Evolutionary conservation across 2,888 invertebrate species (phyloP).

Genomic region (Epinotia demarniana): DNA sequence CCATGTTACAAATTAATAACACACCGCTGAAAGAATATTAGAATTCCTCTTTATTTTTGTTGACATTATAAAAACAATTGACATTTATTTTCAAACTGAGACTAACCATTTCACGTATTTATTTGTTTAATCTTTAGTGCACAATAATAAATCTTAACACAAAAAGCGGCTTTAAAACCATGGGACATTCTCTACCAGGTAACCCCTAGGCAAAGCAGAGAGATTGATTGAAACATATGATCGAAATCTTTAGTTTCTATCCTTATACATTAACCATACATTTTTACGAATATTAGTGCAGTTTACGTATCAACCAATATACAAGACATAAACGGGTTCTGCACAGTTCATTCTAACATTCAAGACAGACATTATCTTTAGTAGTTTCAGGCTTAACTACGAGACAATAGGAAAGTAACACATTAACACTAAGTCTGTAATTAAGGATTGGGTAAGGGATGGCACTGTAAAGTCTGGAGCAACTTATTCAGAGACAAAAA

Average conservation of each 20-base stretch:
- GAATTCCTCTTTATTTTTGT: neutral
- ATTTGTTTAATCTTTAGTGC: too few relatives aligned
- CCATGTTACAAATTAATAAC: neutral
- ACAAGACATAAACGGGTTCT: neutral
- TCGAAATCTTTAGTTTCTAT: neutral
- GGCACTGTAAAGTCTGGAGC: constrained; percentile 43
- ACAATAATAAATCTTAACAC: too few relatives aligned
- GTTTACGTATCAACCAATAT: neutral
- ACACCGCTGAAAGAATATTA: neutral
- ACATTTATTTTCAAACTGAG: too few relatives aligned
- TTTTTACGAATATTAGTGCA: neutral
- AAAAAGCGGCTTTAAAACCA: too few relatives aligned
- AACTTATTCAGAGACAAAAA: constrained; percentile 23
- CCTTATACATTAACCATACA: neutral
- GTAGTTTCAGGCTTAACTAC: constrained; percentile 7
- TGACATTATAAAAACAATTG: neutral
- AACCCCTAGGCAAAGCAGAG: too few relatives aligned
- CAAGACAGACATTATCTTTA: neutral
- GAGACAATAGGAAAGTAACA: constrained; percentile 3
- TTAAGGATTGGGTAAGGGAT: constrained; percentile 39
- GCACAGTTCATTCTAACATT: neutral
- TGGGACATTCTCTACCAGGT: too few relatives aligned
- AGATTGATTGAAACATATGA: too few relatives aligned
- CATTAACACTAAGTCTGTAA: constrained; percentile 9
- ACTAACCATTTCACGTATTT: neutral